A percentile compares a stretch with the other conserved stretches of the same genome.
Evolutionary conservation across 2,888 invertebrate genomes (phyloP).

Genomic region (Amaurobius ferox): DNA sequence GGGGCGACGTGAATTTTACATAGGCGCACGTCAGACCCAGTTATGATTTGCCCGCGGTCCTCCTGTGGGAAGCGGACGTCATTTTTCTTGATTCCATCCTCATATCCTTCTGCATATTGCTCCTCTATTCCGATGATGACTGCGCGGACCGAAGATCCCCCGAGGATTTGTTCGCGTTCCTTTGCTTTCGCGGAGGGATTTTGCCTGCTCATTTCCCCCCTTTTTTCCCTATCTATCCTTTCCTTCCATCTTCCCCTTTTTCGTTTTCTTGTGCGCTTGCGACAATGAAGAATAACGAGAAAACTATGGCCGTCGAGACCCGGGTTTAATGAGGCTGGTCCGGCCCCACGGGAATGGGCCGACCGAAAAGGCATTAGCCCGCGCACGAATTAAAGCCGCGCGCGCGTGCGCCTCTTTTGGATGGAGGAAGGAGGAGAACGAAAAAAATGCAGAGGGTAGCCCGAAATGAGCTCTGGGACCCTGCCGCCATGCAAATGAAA

Average conservation of each 20-base stretch:
- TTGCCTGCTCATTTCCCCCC: constrained; percentile 45
- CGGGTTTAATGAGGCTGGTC: constrained; percentile 67
- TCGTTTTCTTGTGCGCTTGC: constrained; percentile 29
- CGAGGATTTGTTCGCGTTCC: constrained; percentile 1
- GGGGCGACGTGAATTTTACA: constrained; percentile 69
- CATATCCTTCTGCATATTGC: constrained; percentile 69
- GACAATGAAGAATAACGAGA: constrained; percentile 73
- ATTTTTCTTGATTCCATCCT: constrained; percentile 65
- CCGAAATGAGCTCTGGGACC: constrained; percentile 55
- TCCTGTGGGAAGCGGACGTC: constrained; percentile 53
- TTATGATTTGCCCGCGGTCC: constrained; percentile 70
- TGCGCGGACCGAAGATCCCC: constrained; percentile 40
- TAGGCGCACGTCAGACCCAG: constrained; percentile 69
- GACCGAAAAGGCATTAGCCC: constrained; percentile 27
- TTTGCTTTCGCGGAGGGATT: constrained; percentile 29
- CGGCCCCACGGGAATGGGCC: constrained; percentile 32
- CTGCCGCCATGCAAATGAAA: constrained; percentile 67
- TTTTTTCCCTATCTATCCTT: constrained; percentile 19
- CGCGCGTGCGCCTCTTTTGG: constrained; percentile 10
- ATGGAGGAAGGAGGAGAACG: constrained; percentile 6
- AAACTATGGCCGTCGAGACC: constrained; percentile 72
- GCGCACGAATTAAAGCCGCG: constrained; percentile 59
- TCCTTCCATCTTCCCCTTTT: constrained; percentile 13
- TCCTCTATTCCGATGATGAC: constrained; percentile 72
- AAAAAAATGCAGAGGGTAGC: background rate